Evolutionary conservation across 2,113 vertebrate species (phyloP).

Genomic region (Sclerurus mexicanus): DNA sequence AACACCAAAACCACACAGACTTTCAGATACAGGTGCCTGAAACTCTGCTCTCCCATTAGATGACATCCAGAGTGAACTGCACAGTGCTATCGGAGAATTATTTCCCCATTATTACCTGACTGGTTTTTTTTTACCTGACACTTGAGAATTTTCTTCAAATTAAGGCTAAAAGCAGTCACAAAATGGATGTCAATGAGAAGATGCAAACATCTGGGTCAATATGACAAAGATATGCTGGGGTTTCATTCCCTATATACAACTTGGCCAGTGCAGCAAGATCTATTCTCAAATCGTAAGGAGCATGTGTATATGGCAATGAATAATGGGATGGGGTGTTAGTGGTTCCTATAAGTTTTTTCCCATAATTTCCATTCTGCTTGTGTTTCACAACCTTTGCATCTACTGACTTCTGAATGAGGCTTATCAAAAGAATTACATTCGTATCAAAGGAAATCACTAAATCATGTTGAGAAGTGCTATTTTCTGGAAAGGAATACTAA

Average conservation of each 20-base stretch:
- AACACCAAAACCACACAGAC: neutral
- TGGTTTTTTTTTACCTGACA: too few relatives aligned
- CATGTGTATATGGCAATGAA: neutral
- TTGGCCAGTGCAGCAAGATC: neutral
- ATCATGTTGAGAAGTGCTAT: neutral
- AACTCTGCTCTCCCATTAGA: neutral
- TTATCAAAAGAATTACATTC: neutral
- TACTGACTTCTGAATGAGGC: neutral
- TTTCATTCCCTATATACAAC: neutral
- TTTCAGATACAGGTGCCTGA: neutral
- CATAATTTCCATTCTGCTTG: neutral
- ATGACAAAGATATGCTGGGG: rapidly evolving
- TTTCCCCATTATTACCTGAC: neutral
- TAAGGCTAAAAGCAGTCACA: neutral
- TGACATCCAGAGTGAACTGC: neutral
- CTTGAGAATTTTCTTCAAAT: neutral
- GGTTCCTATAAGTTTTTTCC: neutral
- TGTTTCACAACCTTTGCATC: neutral
- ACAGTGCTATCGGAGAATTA: neutral
- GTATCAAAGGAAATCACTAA: neutral
- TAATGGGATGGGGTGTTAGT: rapidly evolving
- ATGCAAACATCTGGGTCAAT: neutral
- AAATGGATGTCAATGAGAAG: neutral
- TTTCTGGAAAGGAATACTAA: neutral
- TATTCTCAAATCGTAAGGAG: neutral